Evolutionary conservation across 2,888 invertebrate genomes (phyloP).

Genomic region (Microchrysa polita): DNA sequence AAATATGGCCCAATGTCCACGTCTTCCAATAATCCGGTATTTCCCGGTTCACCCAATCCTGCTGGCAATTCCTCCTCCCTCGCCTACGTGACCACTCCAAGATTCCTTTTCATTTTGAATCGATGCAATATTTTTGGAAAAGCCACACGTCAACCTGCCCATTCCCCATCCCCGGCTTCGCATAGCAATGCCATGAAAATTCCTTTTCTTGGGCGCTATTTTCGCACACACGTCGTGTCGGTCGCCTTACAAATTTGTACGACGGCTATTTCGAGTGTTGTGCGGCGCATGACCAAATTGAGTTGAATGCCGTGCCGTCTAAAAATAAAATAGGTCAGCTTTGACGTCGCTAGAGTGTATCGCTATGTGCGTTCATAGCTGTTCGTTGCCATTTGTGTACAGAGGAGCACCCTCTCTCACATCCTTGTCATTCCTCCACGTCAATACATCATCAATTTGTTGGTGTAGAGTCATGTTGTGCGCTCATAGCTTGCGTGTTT

Average conservation of each 20-base stretch:
- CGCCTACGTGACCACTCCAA: neutral
- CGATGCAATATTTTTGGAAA: constrained; percentile 33
- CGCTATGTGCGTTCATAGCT: neutral
- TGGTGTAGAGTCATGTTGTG: constrained; percentile 16
- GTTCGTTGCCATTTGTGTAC: constrained; percentile 4
- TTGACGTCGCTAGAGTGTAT: constrained; percentile 29
- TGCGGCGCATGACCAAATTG: constrained; percentile 48
- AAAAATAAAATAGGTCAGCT: constrained; percentile 48
- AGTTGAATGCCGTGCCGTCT: constrained; percentile 39
- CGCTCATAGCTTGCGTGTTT: constrained; percentile 34
- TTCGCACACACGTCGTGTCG: constrained; percentile 36
- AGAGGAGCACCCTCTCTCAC: neutral
- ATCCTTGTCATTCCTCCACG: constrained; percentile 23
- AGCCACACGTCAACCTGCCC: neutral
- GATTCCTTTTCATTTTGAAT: constrained; percentile 25
- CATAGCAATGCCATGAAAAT: constrained; percentile 50
- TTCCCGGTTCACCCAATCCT: neutral
- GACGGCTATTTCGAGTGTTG: constrained; percentile 45
- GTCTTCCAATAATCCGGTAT: neutral
- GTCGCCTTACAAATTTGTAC: constrained; percentile 8
- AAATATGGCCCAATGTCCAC: neutral
- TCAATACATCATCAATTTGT: constrained; percentile 20
- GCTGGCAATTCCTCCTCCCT: no score
- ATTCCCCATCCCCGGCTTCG: neutral
- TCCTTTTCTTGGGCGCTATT: constrained; percentile 47